These are phyloP conservation scores for Tetranychus piercei DNA, from an alignment of 2,888 invertebrate genomes.

Conservation along the genomic window DNA sequence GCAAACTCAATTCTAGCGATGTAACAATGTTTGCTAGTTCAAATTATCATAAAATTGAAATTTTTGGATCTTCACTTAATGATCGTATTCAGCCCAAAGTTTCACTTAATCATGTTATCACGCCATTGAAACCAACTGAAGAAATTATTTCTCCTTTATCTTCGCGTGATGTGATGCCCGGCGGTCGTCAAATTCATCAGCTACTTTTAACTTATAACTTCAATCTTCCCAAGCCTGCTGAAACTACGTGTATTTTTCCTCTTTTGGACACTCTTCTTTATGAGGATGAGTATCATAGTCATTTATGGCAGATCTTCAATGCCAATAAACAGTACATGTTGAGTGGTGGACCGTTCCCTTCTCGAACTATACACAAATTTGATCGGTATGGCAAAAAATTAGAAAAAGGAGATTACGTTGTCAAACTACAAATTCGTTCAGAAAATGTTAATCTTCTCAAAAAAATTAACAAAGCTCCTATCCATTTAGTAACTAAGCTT, in stretches of 20 bases:
- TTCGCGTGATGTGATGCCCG: slow-evolving; percentile 63
- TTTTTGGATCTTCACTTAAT: slow-evolving; percentile 50
- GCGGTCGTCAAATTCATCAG: slow-evolving; percentile 73
- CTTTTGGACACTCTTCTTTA: slow-evolving; percentile 70
- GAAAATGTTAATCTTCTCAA: slow-evolving; percentile 68
- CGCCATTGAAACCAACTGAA: slow-evolving; percentile 40
- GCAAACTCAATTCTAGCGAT: slow-evolving; percentile 31
- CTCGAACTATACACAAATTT: neutral
- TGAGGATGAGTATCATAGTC: slow-evolving; percentile 86
- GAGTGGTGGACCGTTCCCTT: slow-evolving; percentile 72
- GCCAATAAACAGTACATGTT: slow-evolving; percentile 64
- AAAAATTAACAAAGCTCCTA: slow-evolving; percentile 51
- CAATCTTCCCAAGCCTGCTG: slow-evolving; percentile 43
- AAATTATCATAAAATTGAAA: slow-evolving; percentile 51
- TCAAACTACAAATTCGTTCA: slow-evolving; percentile 72
- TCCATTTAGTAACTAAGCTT: slow-evolving; percentile 58
- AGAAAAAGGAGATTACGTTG: slow-evolving; percentile 81
- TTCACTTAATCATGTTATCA: slow-evolving; percentile 56
- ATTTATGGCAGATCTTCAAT: slow-evolving; percentile 91
- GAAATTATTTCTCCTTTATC: slow-evolving; percentile 29
- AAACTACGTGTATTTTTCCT: slow-evolving; percentile 61
- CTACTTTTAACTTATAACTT: slow-evolving; percentile 69
- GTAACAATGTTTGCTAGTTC: slow-evolving; percentile 44
- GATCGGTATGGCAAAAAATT: slow-evolving; percentile 55
- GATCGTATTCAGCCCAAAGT: slow-evolving; percentile 43